Evolutionary conservation across 2,888 invertebrate species (phyloP).

Genomic region (Tricholauxania praeusta): DNA sequence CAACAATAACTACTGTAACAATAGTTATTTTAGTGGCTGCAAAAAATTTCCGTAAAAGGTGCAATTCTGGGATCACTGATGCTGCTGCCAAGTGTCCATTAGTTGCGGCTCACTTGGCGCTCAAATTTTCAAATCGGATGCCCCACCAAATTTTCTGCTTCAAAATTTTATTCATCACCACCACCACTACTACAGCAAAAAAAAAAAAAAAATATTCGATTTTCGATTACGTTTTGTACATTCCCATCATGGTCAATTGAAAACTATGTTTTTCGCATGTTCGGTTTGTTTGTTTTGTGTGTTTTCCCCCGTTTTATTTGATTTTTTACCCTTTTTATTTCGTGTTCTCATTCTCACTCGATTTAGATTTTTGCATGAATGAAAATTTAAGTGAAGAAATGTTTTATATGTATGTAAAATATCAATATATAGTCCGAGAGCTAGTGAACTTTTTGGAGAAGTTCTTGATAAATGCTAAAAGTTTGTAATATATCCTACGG

Average conservation of each 20-base stretch:
- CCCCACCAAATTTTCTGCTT: too few relatives aligned
- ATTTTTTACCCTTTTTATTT: slow-evolving; percentile 2
- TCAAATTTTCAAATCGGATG: background rate
- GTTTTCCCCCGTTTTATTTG: background rate
- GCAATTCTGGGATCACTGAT: slow-evolving; percentile 4
- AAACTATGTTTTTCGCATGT: slow-evolving; percentile 12
- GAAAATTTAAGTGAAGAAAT: slow-evolving; percentile 32
- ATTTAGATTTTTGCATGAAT: slow-evolving; percentile 44
- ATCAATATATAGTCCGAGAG: too few relatives aligned
- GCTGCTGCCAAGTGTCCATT: slow-evolving; percentile 53
- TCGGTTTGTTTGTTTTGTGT: background rate
- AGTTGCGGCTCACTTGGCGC: slow-evolving; percentile 63
- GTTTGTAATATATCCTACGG: too few relatives aligned
- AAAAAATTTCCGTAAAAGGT: background rate
- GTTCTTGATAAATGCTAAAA: too few relatives aligned
- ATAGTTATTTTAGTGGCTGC: slow-evolving; percentile 3
- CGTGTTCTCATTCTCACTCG: slow-evolving; percentile 27
- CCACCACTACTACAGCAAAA: background rate
- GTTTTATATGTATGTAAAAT: background rate
- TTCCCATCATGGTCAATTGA: slow-evolving; percentile 11
- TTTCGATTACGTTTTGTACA: slow-evolving; percentile 1
- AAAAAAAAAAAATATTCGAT: background rate
- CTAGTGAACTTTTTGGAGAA: too few relatives aligned
- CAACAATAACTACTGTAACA: slow-evolving; percentile 9
- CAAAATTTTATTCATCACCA: background rate